Evolutionary conservation across 1,140 invertebrate genomes (phyloP), one percentile per base, ranked within the genome.

Genomic region (Octopus bimaculoides): DNA sequence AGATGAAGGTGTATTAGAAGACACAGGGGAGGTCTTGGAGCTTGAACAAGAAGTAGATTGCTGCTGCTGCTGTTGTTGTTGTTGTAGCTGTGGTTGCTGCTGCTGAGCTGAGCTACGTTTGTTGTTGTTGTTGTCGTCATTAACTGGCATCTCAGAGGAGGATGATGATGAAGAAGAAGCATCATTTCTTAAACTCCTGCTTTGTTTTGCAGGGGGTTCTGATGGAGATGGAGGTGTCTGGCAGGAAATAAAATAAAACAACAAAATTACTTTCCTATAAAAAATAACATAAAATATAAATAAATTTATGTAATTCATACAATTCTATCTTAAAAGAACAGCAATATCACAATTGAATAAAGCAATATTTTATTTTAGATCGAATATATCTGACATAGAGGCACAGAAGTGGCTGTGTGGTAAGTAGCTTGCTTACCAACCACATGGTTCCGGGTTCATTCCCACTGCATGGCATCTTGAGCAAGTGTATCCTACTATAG

Each of bases 91-190:
- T 17, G 8, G 3, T 20, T 71, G 66, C 26, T 69, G 66, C 14
- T 69, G 14, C 14, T 20, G 17, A 2, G 26, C 14, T n/a, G 66
- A 71, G 26, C 14, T 14, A 71, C 66, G 66, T 71, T 71, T 71
- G 26, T 71, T 71, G 14, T 71, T 69, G 12, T 12, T 71, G 66
- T 14, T 71, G 56, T 17, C 9, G 56, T 61, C 56, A 4, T 17
- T 61, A 1, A 14, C 17, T 71, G 14, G 17, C 26, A 71, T 17
- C 26, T 71, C 66, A 71, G 66, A 71, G 17, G 66, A 71, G 26
- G 66, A 71, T 71, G 66, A 71, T n/a, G 66, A 71, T n/a, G 66
- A 71, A 8, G 66, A 71, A 71, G 66, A 14, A 17, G 66, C 66
- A 71, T 71, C 66, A 71, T 71, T 71, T 71, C 66, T 71, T 6